phyloP scores from a whole-genome alignment of 2,113 vertebrate genomes.

The Psammodynastes pulverulentus region DNA sequence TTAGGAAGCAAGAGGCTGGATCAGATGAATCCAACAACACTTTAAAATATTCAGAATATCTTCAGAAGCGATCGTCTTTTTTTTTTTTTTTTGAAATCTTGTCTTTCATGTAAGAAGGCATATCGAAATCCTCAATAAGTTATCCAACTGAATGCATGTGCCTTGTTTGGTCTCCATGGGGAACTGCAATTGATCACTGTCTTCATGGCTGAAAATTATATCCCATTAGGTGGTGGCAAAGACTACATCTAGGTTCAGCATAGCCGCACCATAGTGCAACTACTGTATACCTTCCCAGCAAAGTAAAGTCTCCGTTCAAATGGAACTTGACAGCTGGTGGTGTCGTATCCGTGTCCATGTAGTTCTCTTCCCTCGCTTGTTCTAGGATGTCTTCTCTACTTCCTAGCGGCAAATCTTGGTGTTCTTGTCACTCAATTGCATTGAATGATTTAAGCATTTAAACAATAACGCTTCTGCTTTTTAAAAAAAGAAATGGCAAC shows the following conservation, averaged over 20 bases:
- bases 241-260: background rate
- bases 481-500: background rate
- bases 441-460: background rate
- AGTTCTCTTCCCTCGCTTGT: background rate
- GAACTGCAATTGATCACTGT: background rate
- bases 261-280: background rate
- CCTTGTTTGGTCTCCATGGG: background rate
- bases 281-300: background rate
- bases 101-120: background rate
- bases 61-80: background rate
- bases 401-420: background rate
- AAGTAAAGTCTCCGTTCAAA: background rate
- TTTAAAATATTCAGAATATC: background rate
- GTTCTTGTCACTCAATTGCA: background rate
- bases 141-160: background rate
- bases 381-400: background rate
- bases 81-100: background rate
- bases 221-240: background rate
- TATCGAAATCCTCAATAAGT: background rate
- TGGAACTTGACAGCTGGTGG: background rate
- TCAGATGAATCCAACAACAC: background rate
- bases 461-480: background rate
- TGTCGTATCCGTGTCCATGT: background rate
- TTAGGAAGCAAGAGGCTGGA: background rate
- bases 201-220: background rate